A percentile compares a stretch with the other conserved stretches of the same genome.
These are phyloP conservation scores for Pelodytes ibericus DNA, from an alignment of 2,797 vertebrate species.

Conservation along the genomic window DNA sequence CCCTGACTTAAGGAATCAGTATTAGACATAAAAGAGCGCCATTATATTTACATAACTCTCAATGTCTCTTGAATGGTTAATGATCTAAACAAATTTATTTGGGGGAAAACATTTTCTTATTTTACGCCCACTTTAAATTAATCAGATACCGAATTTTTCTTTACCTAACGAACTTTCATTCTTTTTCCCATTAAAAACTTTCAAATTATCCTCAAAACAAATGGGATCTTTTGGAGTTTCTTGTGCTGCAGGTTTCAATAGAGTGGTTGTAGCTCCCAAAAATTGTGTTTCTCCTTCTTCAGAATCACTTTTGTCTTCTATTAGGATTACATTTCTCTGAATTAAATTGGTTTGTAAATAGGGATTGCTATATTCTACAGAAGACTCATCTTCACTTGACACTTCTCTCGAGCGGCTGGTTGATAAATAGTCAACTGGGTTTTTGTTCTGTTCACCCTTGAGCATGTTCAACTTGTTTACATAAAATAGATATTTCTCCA, in stretches of 20 bases:
- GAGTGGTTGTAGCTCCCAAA: background rate
- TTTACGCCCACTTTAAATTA: no score
- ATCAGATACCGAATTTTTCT: background rate
- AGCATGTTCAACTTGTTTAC: constrained; percentile 58
- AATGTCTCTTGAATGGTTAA: no score
- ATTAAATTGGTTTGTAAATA: background rate
- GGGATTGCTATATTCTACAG: background rate
- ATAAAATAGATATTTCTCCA: constrained; percentile 69
- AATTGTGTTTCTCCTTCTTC: constrained; percentile 16
- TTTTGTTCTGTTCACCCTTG: constrained; percentile 34
- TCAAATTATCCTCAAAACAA: constrained; percentile 14
- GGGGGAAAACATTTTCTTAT: no score
- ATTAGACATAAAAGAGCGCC: no score
- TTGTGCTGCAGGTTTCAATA: background rate
- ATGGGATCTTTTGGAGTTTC: background rate
- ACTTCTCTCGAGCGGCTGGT: background rate
- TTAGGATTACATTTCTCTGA: constrained; percentile 16
- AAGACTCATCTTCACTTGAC: constrained; percentile 8
- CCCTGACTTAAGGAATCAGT: no score
- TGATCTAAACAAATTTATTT: no score
- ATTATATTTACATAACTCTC: no score
- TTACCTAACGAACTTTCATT: constrained; percentile 41
- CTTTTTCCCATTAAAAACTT: background rate
- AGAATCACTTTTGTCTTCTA: background rate
- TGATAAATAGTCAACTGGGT: constrained; percentile 9